A percentile compares a stretch with the other conserved stretches of the same genome.
phyloP scores from a whole-genome alignment of 2,888 invertebrate genomes.

The Pristionchus arcanus region DNA sequence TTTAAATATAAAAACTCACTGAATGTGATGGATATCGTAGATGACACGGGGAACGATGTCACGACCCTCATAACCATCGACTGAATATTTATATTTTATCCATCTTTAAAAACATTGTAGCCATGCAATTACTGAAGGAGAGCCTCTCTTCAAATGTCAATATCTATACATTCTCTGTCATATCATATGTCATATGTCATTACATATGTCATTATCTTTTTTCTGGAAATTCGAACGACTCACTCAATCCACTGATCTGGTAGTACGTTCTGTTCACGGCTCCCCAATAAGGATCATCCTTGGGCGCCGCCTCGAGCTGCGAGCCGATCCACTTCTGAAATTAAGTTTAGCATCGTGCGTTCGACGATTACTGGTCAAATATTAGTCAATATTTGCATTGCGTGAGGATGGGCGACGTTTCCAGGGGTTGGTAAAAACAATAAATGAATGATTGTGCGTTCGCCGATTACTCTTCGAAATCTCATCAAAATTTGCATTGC shows the following conservation, averaged over 20 bases:
- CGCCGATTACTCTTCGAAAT: no score
- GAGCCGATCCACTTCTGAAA: conserved; percentile 69
- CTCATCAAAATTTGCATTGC: no score
- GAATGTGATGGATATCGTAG: conserved; percentile 74
- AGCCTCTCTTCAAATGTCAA: no score
- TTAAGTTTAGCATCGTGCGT: neutral
- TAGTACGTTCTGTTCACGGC: conserved; percentile 74
- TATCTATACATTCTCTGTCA: no score
- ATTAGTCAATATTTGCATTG: no score
- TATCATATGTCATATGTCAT: no score
- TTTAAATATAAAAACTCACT: conserved; percentile 57
- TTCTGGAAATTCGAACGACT: conserved; percentile 52
- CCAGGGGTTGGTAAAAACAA: no score
- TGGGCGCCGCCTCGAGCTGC: conserved; percentile 66
- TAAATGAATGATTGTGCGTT: no score
- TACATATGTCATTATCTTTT: no score
- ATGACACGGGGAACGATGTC: conserved; percentile 64
- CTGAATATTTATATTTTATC: neutral
- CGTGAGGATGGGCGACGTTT: no score
- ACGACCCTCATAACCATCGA: conserved; percentile 69
- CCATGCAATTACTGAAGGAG: neutral
- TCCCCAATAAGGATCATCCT: conserved; percentile 77
- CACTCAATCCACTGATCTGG: conserved; percentile 72
- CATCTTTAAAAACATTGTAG: neutral
- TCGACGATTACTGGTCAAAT: no score